Conservation (phyloP, 1,140 invertebrate genomes). For the Calycopis cecrops region DNA sequence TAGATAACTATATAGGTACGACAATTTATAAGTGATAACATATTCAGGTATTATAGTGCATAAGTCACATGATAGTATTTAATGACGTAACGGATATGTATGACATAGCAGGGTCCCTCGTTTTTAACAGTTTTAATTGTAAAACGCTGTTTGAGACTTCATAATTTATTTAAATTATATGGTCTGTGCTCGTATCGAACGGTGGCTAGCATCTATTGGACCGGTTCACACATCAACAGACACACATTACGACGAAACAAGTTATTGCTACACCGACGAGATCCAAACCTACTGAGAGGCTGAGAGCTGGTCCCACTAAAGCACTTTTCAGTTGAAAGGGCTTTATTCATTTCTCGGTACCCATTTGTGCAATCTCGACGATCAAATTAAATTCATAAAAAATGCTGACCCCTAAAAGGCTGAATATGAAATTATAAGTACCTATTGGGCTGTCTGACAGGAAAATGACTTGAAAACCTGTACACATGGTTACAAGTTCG, state of each 20-base stretch:
- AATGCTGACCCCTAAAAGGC: no score
- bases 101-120: slow-evolving; percentile 40
- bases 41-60: slow-evolving; percentile 12
- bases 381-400: no score
- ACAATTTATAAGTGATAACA: no score
- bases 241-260: slow-evolving; percentile 29
- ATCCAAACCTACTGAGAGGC: slow-evolving; percentile 33
- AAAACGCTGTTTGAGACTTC: slow-evolving; percentile 48
- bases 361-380: background rate
- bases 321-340: slow-evolving; percentile 30
- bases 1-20: no score
- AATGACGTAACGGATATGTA: slow-evolving; percentile 49
- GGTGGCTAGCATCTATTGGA: slow-evolving; percentile 50
- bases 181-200: slow-evolving; percentile 40
- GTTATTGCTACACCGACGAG: slow-evolving; percentile 37
- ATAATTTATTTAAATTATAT: slow-evolving; percentile 62
- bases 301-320: slow-evolving; percentile 24
- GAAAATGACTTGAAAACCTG: no score
- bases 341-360: slow-evolving; percentile 18
- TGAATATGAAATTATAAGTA: no score
- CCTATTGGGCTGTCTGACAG: no score
- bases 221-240: slow-evolving; percentile 44
- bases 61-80: slow-evolving; percentile 37
- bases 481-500: no score
- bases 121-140: slow-evolving; percentile 61